Evolutionary conservation across 2,888 invertebrate species (phyloP), one percentile per base, ranked within the genome.

Genomic region (Oligia strigilis): DNA sequence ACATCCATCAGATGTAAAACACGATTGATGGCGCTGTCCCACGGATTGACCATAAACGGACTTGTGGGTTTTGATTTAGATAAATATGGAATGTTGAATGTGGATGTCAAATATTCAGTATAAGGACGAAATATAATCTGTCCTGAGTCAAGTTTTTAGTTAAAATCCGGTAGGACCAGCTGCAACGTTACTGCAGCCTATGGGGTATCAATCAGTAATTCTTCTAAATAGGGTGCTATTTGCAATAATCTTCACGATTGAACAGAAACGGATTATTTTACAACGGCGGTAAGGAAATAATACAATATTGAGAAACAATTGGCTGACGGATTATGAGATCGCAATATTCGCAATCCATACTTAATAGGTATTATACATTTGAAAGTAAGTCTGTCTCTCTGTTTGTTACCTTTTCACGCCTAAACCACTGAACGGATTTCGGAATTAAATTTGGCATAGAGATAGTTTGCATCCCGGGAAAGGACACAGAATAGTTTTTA

Each of bases 1-100:
- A 84, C 84, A 88, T 89, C 87, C 87, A 88, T 92, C 91, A 90
- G 86, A 90, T 86, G 82, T 76, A 36, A 65, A 82, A 75, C 75
- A 72, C 70, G 90, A 92, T 92, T 90, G 89, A 92, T 91, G 88
- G 81, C 65, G 77, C 73, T 73, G 73, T 78, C 76, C 72, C 70
- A 83, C 77, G 72, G 73, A 79, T 83, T 72, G 76, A 67, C 84
- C 71, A 77, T 74, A 82, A 76, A 74, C 40, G 70, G 78, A 43
- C 43, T n/a, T 13, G 60, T 23, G 29, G 17, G 62, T 72, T 82
- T 82, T 78, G 82, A 78, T 87, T 87, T 86, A 77, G 78, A 77
- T 81, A 69, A 70, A 87, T 66, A 82, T 79, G 36, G 71, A 65
- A 62, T 80, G 58, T 65, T 72, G 60, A 49, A 80, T 65, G 43